Percentiles rank a stretch among this genome's conserved stretches.
These are phyloP conservation scores for Meloidogyne exigua DNA, from an alignment of 1,140 invertebrate genomes.

Conservation along the genomic window DNA sequence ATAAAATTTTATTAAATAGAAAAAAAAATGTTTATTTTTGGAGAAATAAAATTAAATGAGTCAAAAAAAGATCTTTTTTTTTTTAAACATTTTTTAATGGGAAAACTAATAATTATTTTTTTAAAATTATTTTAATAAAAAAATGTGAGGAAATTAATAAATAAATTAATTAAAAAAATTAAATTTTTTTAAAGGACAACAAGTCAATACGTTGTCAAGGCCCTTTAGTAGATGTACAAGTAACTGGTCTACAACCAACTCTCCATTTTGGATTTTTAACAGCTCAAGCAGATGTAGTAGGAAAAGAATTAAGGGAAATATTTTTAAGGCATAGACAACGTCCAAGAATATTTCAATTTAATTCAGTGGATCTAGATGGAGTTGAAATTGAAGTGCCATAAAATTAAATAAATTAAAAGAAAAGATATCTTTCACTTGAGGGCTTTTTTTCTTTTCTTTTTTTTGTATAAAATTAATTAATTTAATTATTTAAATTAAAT, in stretches of 20 bases:
- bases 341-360: slow-evolving; percentile 54
- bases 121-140: too few species aligned
- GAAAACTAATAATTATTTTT: too few species aligned
- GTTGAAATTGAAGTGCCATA: slow-evolving; percentile 40
- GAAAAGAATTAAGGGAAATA: slow-evolving; percentile 40
- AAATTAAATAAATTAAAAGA: background rate
- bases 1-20: too few species aligned
- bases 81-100: too few species aligned
- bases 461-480: too few species aligned
- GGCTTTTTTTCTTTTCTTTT: background rate
- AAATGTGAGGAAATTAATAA: too few species aligned
- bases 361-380: slow-evolving; percentile 45
- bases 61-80: too few species aligned
- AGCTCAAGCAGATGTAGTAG: slow-evolving; percentile 23
- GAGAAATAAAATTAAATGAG: background rate
- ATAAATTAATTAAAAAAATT: background rate
- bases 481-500: too few species aligned
- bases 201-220: background rate
- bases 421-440: background rate
- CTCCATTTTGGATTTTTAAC: slow-evolving; percentile 26
- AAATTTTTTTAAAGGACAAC: slow-evolving; percentile 6
- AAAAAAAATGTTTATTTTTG: too few species aligned
- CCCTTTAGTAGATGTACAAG: slow-evolving; percentile 15
- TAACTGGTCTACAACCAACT: background rate
- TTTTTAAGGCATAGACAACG: slow-evolving; percentile 49